phyloP scores from a whole-genome alignment of 2,888 invertebrate species.

The Leptopilina drosophilae region DNA sequence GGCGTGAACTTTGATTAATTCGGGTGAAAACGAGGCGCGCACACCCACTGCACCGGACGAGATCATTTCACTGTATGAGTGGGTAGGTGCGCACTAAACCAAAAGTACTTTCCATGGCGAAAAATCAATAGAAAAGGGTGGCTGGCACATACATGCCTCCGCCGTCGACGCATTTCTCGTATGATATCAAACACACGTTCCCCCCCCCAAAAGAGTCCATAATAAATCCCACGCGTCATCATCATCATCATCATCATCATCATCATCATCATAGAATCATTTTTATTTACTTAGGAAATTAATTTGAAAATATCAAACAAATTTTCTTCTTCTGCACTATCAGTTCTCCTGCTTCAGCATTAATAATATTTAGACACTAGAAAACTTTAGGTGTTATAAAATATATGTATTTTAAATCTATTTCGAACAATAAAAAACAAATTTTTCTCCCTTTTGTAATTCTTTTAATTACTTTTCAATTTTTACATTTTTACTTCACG shows the following conservation, averaged over 20 bases:
- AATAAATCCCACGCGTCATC: slow-evolving; percentile 19
- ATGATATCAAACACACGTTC: neutral
- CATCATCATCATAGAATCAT: neutral
- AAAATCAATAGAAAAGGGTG: slow-evolving; percentile 71
- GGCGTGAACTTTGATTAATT: slow-evolving; percentile 65
- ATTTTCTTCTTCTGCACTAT: neutral
- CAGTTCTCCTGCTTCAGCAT: neutral
- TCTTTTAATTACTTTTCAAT: too few species aligned
- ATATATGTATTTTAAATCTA: too few species aligned
- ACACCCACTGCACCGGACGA: slow-evolving; percentile 61
- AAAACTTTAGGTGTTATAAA: too few species aligned
- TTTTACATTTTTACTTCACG: too few species aligned
- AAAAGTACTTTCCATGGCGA: slow-evolving; percentile 60
- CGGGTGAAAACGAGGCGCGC: slow-evolving; percentile 64
- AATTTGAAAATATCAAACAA: neutral
- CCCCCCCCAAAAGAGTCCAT: neutral
- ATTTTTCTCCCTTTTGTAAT: too few species aligned
- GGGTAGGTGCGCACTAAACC: slow-evolving; percentile 70
- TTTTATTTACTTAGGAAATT: neutral
- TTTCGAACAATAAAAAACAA: too few species aligned
- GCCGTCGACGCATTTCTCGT: slow-evolving; percentile 18
- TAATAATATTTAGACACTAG: neutral
- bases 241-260: too few species aligned
- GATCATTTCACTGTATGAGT: slow-evolving; percentile 62
- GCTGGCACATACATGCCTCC: slow-evolving; percentile 54